A percentile compares a stretch with the other conserved stretches of the same genome.
phyloP scores from a whole-genome alignment of 1,140 invertebrate genomes.

The Holotrichia oblita region DNA sequence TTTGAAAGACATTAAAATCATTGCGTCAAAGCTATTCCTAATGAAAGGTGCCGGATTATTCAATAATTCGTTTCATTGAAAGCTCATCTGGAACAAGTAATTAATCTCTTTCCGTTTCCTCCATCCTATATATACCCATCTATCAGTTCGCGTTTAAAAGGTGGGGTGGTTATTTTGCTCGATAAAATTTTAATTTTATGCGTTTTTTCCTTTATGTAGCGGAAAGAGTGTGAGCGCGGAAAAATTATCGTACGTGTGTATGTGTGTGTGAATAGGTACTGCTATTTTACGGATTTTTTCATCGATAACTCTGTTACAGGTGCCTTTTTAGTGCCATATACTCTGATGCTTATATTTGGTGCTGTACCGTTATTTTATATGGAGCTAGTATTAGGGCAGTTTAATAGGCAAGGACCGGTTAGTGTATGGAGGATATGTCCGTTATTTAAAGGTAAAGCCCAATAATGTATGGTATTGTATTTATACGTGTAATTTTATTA shows the following conservation, averaged over 20 bases:
- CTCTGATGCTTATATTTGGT: slow-evolving; percentile 78
- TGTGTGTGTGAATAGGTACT: background rate
- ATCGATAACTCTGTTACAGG: slow-evolving; percentile 59
- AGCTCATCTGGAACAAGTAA: slow-evolving; percentile 30
- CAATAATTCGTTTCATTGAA: slow-evolving; percentile 25
- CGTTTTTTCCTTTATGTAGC: slow-evolving; percentile 5
- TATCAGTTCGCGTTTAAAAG: background rate
- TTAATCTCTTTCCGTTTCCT: background rate
- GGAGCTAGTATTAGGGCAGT: slow-evolving; percentile 85
- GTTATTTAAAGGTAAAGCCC: slow-evolving; percentile 81
- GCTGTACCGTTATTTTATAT: slow-evolving; percentile 87
- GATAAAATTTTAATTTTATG: slow-evolving; percentile 29
- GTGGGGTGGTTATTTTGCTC: background rate
- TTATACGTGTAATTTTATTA: background rate
- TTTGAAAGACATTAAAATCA: background rate
- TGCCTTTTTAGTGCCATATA: slow-evolving; percentile 75
- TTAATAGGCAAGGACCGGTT: slow-evolving; percentile 81
- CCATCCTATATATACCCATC: background rate
- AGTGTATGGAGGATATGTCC: slow-evolving; percentile 88
- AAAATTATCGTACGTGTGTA: slow-evolving; percentile 3
- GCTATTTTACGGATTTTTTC: background rate
- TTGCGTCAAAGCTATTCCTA: background rate
- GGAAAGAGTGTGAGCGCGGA: background rate
- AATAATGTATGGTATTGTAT: background rate
- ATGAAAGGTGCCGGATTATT: slow-evolving; percentile 12